Base-by-base conservation (phyloP, 2,888 invertebrate species). In the Uloborus plumipes region DNA sequence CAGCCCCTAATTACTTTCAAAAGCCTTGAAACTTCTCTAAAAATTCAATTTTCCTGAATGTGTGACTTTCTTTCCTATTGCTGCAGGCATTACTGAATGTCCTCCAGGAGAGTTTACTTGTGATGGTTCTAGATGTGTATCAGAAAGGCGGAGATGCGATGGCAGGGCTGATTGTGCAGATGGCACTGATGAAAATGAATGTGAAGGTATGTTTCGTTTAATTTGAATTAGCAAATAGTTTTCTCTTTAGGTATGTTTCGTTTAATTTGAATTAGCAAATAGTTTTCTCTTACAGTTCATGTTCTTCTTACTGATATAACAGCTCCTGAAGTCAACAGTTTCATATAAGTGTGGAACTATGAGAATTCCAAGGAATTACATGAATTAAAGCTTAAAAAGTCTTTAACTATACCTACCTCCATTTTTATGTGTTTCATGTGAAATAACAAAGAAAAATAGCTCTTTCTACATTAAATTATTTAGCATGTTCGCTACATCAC, bases 121-220 rank as follows among this genome's bases (percentile, higher is more conserved):
- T 58, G 55, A 50, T 53, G 80, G 22, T 18, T 20, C 58, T 58
- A 58, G 58, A 22, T 22, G 58, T 58, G 39, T 39, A 39, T 39
- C 39, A 39, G 39, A 39, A 39, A 39, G 39, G 39, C 7, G 39
- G 20, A 84, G 75, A 20, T 89, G 89, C 86, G 86, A 88, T 82
- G 67, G 84, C 67, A 90, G 89, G 77, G 91, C 91, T 86, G 93
- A 94, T 90, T 94, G 94, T 88, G 88, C 88, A 62, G 91, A 92
- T 87, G 90, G 90, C 76, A 90, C 90, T 62, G 93, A 93, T 88
- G 93, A 93, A 89, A 80, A 85, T 11, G 89, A 90, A 85, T 93
- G 93, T 87, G 87, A 89, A 74, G 88, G 88, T 90, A 89, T 89
- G 89, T 89, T 58, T 53, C 7, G 13, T 39, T 39, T 7, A 11